Evolutionary conservation across 2,888 invertebrate genomes (phyloP).

Genomic region (Laspeyria flexula): DNA sequence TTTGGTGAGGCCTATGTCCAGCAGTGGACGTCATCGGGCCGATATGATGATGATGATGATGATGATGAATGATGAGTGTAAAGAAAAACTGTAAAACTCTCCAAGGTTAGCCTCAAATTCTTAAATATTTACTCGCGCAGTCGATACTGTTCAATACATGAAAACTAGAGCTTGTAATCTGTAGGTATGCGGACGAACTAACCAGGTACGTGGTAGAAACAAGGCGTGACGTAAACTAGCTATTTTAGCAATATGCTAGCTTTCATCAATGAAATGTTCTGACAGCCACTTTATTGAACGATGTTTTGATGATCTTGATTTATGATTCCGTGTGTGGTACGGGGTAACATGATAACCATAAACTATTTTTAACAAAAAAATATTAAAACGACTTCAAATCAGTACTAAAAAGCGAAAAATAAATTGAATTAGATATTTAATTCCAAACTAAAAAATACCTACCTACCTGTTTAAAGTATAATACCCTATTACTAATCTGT

Average conservation of each 20-base stretch:
- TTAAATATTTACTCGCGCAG: conserved; percentile 57
- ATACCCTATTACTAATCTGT: no score
- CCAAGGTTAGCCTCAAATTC: conserved; percentile 25
- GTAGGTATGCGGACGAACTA: conserved; percentile 28
- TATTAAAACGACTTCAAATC: no score
- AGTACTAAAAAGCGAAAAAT: no score
- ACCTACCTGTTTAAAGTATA: no score
- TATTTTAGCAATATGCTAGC: conserved; percentile 51
- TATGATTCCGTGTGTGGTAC: conserved; percentile 9
- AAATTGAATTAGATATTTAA: no score
- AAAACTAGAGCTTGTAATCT: conserved; percentile 46
- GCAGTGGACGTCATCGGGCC: no score
- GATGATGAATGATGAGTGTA: conserved; percentile 14
- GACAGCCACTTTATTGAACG: conserved; percentile 42
- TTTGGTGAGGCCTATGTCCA: no score
- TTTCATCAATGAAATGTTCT: conserved; percentile 52
- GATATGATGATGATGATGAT: no score
- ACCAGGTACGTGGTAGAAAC: conserved; percentile 43
- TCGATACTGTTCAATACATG: conserved; percentile 44
- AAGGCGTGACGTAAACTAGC: conserved; percentile 60
- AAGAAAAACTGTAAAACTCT: conserved; percentile 26
- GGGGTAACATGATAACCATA: neutral
- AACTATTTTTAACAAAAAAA: no score
- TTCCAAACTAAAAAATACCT: no score
- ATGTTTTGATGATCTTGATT: conserved; percentile 28